Conservation (phyloP, 2,113 vertebrate genomes). For the Jacana jacana region DNA sequence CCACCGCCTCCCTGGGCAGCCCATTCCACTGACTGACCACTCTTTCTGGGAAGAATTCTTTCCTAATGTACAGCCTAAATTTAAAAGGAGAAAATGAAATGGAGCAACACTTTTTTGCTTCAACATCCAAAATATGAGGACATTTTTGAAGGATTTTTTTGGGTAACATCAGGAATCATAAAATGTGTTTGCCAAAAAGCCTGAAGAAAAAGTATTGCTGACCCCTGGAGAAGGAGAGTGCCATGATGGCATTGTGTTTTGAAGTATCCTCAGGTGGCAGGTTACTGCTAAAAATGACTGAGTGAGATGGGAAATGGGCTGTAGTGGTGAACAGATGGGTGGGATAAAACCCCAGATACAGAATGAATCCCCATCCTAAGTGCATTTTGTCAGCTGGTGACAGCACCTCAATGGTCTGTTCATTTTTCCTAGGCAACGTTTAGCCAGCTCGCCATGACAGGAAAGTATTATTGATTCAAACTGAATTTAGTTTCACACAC, state of each 20-base stretch:
- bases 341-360: neutral
- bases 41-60: no score
- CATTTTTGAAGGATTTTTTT: neutral
- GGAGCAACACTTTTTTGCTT: neutral
- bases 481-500: constrained; percentile 27
- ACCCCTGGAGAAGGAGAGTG: neutral
- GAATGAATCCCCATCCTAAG: neutral
- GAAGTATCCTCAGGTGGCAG: neutral
- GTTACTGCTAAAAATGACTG: neutral
- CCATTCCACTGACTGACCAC: no score
- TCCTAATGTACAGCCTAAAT: no score
- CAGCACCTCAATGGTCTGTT: neutral
- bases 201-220: neutral
- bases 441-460: neutral
- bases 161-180: neutral
- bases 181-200: neutral
- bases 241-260: neutral
- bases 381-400: neutral
- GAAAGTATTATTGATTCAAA: constrained; percentile 20
- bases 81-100: neutral
- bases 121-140: neutral
- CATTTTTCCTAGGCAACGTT: neutral
- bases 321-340: neutral
- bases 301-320: neutral
- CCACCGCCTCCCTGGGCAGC: no score